A percentile compares a stretch with the other conserved stretches of the same genome.
phyloP scores from a whole-genome alignment of 1,140 invertebrate species.

The Phymastichus coffea region DNA sequence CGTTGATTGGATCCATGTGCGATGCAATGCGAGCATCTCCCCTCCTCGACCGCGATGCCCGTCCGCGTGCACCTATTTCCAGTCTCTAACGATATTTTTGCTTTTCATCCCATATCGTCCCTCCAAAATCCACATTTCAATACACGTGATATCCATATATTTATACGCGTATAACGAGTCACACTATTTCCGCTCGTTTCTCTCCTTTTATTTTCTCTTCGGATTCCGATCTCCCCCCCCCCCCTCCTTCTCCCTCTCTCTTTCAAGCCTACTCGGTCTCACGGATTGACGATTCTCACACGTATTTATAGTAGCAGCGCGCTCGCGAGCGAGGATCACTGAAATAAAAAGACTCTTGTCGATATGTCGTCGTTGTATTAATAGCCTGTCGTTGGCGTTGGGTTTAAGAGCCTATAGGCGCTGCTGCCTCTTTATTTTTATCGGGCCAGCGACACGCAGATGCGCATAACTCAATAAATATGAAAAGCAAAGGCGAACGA shows the following conservation, averaged over 20 bases:
- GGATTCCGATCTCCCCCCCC: no score
- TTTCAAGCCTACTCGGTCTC: neutral
- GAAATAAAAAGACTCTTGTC: slow-evolving; percentile 3
- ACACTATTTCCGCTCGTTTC: slow-evolving; percentile 2
- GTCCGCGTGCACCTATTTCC: slow-evolving; percentile 36
- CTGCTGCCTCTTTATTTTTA: slow-evolving; percentile 4
- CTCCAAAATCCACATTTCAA: slow-evolving; percentile 10
- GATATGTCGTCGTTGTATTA: slow-evolving; percentile 12
- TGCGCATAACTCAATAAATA: slow-evolving; percentile 13
- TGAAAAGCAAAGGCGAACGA: neutral
- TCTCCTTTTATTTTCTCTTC: neutral
- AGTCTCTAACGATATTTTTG: slow-evolving; percentile 28
- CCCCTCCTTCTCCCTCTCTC: no score
- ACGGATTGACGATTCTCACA: slow-evolving; percentile 10
- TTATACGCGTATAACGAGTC: no score
- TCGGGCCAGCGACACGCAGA: neutral
- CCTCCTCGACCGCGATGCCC: neutral
- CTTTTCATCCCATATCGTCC: neutral
- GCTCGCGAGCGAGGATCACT: neutral
- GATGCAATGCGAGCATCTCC: slow-evolving; percentile 24
- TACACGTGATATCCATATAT: slow-evolving; percentile 3
- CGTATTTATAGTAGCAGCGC: slow-evolving; percentile 2
- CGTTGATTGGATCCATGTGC: slow-evolving; percentile 39
- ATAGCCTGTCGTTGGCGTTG: no score
- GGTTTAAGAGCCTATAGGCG: no score